These are phyloP conservation scores for Subacronicta megacephala DNA, from an alignment of 2,888 invertebrate genomes.

Conservation along the genomic window DNA sequence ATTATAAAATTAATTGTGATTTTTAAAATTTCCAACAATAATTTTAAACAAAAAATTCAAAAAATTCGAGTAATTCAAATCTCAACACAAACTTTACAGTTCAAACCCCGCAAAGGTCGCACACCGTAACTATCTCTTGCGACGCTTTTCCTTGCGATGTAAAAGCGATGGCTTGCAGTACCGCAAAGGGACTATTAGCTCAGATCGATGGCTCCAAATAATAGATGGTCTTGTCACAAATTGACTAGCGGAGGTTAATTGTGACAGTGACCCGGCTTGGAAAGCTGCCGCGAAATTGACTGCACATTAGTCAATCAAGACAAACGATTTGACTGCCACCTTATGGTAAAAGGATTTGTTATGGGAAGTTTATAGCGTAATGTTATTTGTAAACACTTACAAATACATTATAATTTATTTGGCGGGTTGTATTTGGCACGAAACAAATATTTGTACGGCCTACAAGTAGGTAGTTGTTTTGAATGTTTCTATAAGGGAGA, in stretches of 20 bases:
- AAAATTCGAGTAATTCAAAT: too few species aligned
- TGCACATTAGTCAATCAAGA: slow-evolving; percentile 62
- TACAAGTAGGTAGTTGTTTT: too few species aligned
- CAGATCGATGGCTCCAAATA: slow-evolving; percentile 54
- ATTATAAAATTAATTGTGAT: too few species aligned
- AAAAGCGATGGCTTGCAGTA: slow-evolving; percentile 14
- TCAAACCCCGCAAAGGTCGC: slow-evolving; percentile 1
- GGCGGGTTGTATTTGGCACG: too few species aligned
- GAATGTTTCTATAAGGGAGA: too few species aligned
- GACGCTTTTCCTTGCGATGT: slow-evolving; percentile 8
- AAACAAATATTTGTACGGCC: too few species aligned
- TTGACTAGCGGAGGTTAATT: slow-evolving; percentile 61
- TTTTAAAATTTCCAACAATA: too few species aligned
- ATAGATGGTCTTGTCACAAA: slow-evolving; percentile 64
- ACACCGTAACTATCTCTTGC: slow-evolving; percentile 1
- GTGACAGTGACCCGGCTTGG: slow-evolving; percentile 56
- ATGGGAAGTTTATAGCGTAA: slow-evolving; percentile 21
- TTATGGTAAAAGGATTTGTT: slow-evolving; percentile 20
- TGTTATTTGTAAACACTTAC: too few species aligned
- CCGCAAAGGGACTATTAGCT: slow-evolving; percentile 36
- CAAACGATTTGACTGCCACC: slow-evolving; percentile 41
- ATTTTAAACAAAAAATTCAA: too few species aligned
- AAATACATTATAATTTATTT: too few species aligned
- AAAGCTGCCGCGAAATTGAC: slow-evolving; percentile 59
- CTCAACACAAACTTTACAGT: too few species aligned